Conservation (phyloP, 2,113 vertebrate species). For the Phalacrocorax pelagicus region DNA sequence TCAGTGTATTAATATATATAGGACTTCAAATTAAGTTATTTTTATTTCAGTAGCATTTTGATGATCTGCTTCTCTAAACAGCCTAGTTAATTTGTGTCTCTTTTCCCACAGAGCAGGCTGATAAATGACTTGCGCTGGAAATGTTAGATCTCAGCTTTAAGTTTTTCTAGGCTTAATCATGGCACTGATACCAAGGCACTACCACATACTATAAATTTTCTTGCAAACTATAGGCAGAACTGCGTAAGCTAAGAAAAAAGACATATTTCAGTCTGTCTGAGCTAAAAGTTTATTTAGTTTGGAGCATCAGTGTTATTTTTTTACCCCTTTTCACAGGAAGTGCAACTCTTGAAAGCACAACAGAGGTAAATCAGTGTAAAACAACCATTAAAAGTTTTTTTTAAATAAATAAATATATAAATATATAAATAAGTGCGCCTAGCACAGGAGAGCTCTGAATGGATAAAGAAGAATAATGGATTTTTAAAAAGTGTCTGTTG, state of each 20-base stretch:
- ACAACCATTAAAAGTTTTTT: neutral
- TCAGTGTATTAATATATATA: neutral
- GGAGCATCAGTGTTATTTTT: neutral
- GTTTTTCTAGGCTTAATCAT: neutral
- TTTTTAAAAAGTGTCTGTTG: neutral
- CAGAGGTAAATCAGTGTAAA: neutral
- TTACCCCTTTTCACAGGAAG: neutral
- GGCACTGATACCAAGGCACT: neutral
- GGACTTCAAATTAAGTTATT: neutral
- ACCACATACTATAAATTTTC: neutral
- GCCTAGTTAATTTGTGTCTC: neutral
- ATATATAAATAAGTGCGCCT: neutral
- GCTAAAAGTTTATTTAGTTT: neutral
- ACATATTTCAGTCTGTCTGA: neutral
- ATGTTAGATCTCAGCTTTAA: too few relatives aligned
- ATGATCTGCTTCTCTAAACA: neutral
- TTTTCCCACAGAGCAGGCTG: neutral
- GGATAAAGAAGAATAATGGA: neutral
- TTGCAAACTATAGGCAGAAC: neutral
- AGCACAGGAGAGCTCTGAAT: neutral
- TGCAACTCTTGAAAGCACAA: neutral
- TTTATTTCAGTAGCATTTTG: neutral
- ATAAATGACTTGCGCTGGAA: too few relatives aligned
- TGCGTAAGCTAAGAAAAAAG: neutral
- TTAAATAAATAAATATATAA: neutral